phyloP scores from a whole-genome alignment of 1,140 invertebrate species.

The Diprion similis region DNA sequence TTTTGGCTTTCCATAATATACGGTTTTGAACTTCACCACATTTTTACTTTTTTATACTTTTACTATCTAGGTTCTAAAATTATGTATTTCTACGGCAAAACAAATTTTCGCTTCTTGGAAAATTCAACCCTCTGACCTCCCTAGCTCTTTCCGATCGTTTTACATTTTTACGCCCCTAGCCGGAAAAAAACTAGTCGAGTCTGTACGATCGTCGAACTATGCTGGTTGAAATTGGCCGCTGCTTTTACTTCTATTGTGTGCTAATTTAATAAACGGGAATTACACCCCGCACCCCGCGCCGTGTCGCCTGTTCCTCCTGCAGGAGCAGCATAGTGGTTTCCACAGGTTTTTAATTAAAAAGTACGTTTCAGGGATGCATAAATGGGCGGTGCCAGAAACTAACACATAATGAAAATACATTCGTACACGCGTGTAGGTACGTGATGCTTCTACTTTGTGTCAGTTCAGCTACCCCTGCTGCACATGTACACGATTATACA shows the following conservation, averaged over 20 bases:
- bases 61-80: too few species aligned
- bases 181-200: too few species aligned
- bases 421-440: conserved; percentile 44
- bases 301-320: conserved; percentile 26
- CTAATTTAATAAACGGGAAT: conserved; percentile 45
- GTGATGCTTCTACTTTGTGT: neutral
- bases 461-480: neutral
- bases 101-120: too few species aligned
- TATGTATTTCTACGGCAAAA: too few species aligned
- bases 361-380: conserved; percentile 35
- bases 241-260: neutral
- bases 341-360: conserved; percentile 48
- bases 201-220: neutral
- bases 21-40: too few species aligned
- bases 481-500: neutral
- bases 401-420: conserved; percentile 30
- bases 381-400: conserved; percentile 27
- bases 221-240: neutral
- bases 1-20: too few species aligned
- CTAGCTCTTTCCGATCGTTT: too few species aligned
- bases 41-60: too few species aligned
- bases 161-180: too few species aligned
- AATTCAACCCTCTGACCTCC: too few species aligned
- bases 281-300: conserved; percentile 19
- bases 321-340: conserved; percentile 27